Percentiles rank a stretch among this genome's conserved stretches.
These are phyloP conservation scores for Alligator sinensis DNA, from an alignment of 2,113 vertebrate species.

Conservation along the genomic window DNA sequence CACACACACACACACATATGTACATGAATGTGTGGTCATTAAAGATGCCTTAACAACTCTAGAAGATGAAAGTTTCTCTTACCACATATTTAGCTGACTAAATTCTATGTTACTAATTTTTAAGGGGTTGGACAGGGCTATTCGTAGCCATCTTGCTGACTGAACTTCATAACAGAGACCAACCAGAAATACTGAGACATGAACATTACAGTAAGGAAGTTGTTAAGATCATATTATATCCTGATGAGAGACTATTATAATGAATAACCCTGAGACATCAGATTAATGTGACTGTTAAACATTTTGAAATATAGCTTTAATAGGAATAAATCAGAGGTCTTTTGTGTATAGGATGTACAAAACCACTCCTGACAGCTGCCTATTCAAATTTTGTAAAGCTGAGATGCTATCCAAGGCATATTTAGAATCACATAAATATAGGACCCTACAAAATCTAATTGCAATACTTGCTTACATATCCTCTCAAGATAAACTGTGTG, in stretches of 20 bases:
- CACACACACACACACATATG: too few species aligned
- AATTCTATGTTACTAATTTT: neutral
- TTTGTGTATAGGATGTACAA: conserved; percentile 45
- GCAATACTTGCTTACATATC: neutral
- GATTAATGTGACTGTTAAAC: conserved; percentile 9
- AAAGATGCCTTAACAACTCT: neutral
- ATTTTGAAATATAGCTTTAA: conserved; percentile 35
- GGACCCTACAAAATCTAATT: neutral
- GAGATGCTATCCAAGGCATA: conserved; percentile 10
- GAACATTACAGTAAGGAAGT: conserved; percentile 39
- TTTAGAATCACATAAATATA: conserved; percentile 28
- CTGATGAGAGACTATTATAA: conserved; percentile 16
- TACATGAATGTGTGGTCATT: too few species aligned
- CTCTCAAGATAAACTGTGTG: neutral
- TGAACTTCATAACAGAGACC: neutral
- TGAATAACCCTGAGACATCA: conserved; percentile 32
- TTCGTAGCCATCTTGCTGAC: neutral
- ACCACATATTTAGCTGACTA: neutral
- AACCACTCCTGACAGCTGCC: conserved; percentile 43
- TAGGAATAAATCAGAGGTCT: conserved; percentile 38
- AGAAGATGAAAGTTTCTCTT: neutral
- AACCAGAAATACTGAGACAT: neutral
- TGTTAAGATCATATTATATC: conserved; percentile 38
- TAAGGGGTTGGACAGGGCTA: neutral
- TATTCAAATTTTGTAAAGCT: conserved; percentile 42